Base-by-base conservation (phyloP, 2,113 vertebrate genomes). In the chimpanzee (Pan troglodytes) region DNA sequence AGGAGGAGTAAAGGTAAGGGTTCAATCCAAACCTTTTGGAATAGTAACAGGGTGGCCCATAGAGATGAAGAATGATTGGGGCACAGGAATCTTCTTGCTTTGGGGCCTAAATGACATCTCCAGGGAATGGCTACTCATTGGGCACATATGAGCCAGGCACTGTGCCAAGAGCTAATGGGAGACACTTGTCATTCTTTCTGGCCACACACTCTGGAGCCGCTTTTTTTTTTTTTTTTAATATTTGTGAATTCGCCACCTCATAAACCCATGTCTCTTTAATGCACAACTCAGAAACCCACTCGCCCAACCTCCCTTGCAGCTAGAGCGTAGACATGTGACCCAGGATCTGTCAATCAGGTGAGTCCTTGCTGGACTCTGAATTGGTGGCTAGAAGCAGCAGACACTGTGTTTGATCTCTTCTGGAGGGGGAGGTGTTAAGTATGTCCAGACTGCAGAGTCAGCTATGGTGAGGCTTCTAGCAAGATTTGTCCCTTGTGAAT, bases 401-500 rank as follows among this genome's bases (percentile, higher is more conserved):
- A 6, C 52, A 30, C 14, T 68, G 48, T 22, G 8, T 22, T 22
- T 6, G 20, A 17, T 30, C 40, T 40, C 13, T 59, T 57, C 57
- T 64, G 50, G 68, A 67, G n/a, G 55, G 87, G 72, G 83, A 67
- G 50, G 38, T 1, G 2, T 22, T 35, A 12, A 35, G 2, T 38
- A 0, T 14, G 43, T 73, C 17, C n/a, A 43, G n/a, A 23, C 23
- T 13, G 10, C 14, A 38, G 35, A 30, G 40, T 20, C n/a, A 7
- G 73, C 48, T 27, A 8, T 30, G 48, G 64, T 6, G 14, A 55
- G 48, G 52, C 68, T 75, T 35, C 48, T n/a, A 23, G 43, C 1
- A 25, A 38, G 7, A 0, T 70, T n/a, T 32, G 27, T n/a, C 2
- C 9, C 43, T 5, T 1, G 12, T 10, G 50, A 13, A 5, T 8